Percentiles rank a stretch among this genome's conserved stretches.
These are phyloP conservation scores for Zaprionus ghesquierei DNA, from an alignment of 1,140 invertebrate genomes.

Conservation along the genomic window DNA sequence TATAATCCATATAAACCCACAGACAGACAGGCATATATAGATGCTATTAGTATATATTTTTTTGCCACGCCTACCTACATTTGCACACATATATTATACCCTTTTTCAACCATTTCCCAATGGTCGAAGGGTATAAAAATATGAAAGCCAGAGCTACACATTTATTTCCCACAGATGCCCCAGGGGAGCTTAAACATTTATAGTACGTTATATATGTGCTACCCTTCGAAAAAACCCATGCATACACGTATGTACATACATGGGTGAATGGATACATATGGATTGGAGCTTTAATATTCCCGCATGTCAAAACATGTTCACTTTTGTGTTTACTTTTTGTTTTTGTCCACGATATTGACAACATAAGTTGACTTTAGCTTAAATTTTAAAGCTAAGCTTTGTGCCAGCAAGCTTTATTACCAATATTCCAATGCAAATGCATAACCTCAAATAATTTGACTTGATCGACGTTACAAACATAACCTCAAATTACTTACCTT, in stretches of 20 bases:
- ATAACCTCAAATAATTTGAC: not conserved
- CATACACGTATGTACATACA: not conserved
- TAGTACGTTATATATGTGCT: slow-evolving; percentile 2
- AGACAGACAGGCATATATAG: too few relatives aligned
- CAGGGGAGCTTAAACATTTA: slow-evolving; percentile 22
- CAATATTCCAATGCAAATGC: too few relatives aligned
- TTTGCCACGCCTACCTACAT: too few relatives aligned
- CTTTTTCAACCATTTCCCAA: not conserved
- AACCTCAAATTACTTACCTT: slow-evolving; percentile 8
- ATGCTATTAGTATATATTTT: too few relatives aligned
- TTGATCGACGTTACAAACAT: not conserved
- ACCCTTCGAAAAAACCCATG: not conserved
- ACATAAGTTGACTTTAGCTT: slow-evolving; percentile 3
- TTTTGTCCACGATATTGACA: not conserved
- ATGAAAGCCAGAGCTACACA: slow-evolving; percentile 1
- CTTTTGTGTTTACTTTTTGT: not conserved
- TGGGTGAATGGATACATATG: not conserved
- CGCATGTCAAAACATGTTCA: not conserved
- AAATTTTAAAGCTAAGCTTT: not conserved
- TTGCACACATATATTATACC: not conserved
- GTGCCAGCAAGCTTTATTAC: not conserved
- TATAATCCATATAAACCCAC: too few relatives aligned
- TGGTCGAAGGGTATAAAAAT: not conserved
- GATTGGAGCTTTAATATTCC: not conserved
- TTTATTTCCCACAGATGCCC: slow-evolving; percentile 13